phyloP scores from a whole-genome alignment of 2,888 invertebrate genomes.

The Yponomeuta sedellus region DNA sequence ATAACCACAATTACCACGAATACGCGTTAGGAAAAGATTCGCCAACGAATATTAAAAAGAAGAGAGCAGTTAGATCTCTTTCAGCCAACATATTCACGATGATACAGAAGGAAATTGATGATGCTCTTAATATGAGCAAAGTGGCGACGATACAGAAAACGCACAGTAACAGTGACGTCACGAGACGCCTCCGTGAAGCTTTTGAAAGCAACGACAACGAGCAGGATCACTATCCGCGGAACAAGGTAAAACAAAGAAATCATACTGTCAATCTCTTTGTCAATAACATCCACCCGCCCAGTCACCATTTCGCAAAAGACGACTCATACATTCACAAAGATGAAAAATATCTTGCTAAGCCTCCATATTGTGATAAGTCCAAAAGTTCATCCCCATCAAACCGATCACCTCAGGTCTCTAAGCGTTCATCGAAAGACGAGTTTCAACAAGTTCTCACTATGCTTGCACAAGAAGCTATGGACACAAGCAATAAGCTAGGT shows the following conservation, averaged over 20 bases:
- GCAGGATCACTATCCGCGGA: constrained; percentile 61
- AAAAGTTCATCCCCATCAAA: constrained; percentile 76
- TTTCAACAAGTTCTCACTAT: constrained; percentile 84
- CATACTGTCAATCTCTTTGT: constrained; percentile 69
- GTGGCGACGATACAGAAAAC: constrained; percentile 76
- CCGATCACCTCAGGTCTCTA: constrained; percentile 70
- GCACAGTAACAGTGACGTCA: constrained; percentile 78
- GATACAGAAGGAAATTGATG: constrained; percentile 80
- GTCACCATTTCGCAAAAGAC: constrained; percentile 70
- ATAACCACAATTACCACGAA: constrained; percentile 57
- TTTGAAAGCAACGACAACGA: constrained; percentile 66
- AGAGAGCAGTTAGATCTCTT: constrained; percentile 86
- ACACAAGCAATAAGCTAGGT: constrained; percentile 82
- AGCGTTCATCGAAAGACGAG: constrained; percentile 67
- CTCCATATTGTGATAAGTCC: constrained; percentile 71
- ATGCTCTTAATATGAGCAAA: constrained; percentile 72
- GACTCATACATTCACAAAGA: constrained; percentile 71
- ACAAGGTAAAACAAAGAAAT: constrained; percentile 73
- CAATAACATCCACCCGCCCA: constrained; percentile 59
- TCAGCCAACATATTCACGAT: constrained; percentile 90
- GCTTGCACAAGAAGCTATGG: constrained; percentile 85
- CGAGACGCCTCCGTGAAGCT: constrained; percentile 63
- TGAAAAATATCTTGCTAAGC: constrained; percentile 66
- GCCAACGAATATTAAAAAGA: constrained; percentile 78
- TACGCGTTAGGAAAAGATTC: constrained; percentile 53